Evolutionary conservation across 2,888 invertebrate genomes (phyloP).

Genomic region (Caenorhabditis afra): DNA sequence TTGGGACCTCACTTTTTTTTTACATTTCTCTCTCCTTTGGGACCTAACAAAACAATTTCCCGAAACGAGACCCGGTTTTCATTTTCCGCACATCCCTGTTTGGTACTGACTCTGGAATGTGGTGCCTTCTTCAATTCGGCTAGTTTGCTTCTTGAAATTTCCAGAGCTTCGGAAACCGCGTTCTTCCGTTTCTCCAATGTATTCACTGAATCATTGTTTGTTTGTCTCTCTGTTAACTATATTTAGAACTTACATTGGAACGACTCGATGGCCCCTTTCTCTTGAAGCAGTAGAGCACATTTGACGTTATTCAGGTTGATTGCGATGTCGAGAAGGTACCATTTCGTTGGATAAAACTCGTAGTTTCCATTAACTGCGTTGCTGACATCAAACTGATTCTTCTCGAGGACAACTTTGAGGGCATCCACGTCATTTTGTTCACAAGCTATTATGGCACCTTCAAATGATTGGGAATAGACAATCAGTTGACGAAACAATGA

Average conservation of each 20-base stretch:
- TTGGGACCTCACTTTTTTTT: no score
- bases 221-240: neutral
- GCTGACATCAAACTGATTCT: conserved; percentile 93
- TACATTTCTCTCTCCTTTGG: no score
- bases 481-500: neutral
- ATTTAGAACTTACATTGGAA: conserved; percentile 24
- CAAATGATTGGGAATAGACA: no score
- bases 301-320: conserved; percentile 91
- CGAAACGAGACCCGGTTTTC: no score
- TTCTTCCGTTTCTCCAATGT: conserved; percentile 59
- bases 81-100: no score
- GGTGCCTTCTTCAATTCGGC: conserved; percentile 45
- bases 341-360: conserved; percentile 69
- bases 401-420: conserved; percentile 91
- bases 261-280: conserved; percentile 83
- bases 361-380: conserved; percentile 84
- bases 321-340: conserved; percentile 93
- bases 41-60: no score
- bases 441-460: conserved; percentile 91
- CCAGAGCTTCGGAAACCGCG: conserved; percentile 62
- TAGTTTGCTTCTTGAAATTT: conserved; percentile 45
- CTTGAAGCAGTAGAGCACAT: conserved; percentile 91
- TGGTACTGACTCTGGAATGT: conserved; percentile 50
- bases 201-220: conserved; percentile 58
- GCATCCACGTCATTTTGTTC: conserved; percentile 96